phyloP scores from a whole-genome alignment of 2,888 invertebrate genomes.

The Neoaliturus tenellus region DNA sequence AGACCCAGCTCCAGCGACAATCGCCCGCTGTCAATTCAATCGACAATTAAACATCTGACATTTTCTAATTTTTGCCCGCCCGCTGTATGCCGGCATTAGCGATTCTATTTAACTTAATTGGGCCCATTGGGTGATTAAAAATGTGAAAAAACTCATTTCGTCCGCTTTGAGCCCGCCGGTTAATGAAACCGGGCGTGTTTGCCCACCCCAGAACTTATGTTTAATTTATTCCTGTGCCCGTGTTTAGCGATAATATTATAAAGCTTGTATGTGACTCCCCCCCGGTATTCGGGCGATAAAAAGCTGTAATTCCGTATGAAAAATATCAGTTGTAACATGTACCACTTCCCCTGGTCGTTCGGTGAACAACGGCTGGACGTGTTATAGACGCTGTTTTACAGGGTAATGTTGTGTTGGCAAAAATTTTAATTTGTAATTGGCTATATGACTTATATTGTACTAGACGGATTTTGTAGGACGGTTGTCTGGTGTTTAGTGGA shows the following conservation, averaged over 20 bases:
- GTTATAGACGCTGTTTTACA: too few relatives aligned
- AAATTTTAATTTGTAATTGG: too few relatives aligned
- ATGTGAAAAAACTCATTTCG: constrained; percentile 50
- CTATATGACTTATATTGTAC: too few relatives aligned
- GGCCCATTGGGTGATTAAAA: constrained; percentile 44
- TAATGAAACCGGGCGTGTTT: constrained; percentile 33
- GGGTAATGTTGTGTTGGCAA: too few relatives aligned
- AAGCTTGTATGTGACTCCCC: background rate
- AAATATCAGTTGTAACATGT: constrained; percentile 31
- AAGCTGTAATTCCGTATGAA: constrained; percentile 33
- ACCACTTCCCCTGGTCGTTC: too few relatives aligned
- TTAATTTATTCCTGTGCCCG: constrained; percentile 32
- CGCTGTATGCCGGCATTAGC: constrained; percentile 19
- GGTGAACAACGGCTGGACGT: too few relatives aligned
- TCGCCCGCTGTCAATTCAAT: constrained; percentile 19
- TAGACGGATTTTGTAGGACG: too few relatives aligned
- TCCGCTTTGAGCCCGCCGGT: constrained; percentile 7
- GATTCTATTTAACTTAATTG: constrained; percentile 51
- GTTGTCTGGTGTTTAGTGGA: too few relatives aligned
- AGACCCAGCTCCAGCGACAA: background rate
- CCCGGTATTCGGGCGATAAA: constrained; percentile 18
- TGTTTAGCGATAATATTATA: constrained; percentile 37
- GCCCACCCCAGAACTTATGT: constrained; percentile 19
- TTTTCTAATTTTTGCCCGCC: constrained; percentile 32
- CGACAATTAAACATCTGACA: constrained; percentile 23